phyloP scores from a whole-genome alignment of 2,888 invertebrate species.

The Lasioglossum figueresi region DNA sequence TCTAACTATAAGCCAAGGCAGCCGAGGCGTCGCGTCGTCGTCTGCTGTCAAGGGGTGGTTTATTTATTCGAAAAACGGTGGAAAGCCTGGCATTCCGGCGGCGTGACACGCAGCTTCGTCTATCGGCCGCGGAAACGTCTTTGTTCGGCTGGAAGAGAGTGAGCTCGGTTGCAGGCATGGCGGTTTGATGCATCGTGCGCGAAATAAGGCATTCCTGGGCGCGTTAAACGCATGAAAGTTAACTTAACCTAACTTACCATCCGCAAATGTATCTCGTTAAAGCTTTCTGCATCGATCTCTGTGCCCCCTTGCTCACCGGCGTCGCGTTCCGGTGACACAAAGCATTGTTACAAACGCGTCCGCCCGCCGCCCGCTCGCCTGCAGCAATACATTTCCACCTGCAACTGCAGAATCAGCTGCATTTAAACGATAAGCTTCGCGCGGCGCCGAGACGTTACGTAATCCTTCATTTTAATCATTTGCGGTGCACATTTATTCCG shows the following conservation, averaged over 20 bases:
- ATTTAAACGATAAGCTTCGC: conserved; percentile 44
- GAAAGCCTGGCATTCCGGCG: conserved; percentile 9
- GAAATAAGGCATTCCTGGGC: conserved; percentile 29
- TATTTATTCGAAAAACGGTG: conserved; percentile 34
- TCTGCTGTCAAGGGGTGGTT: conserved; percentile 14
- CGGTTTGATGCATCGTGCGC: neutral
- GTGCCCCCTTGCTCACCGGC: neutral
- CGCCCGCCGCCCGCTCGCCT: conserved; percentile 21
- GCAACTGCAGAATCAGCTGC: conserved; percentile 46
- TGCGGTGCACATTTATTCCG: conserved; percentile 16
- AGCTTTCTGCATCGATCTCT: conserved; percentile 32
- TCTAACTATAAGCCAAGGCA: conserved; percentile 8
- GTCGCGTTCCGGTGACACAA: conserved; percentile 39
- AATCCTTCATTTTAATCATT: conserved; percentile 48
- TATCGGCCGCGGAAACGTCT: neutral
- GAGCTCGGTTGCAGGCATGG: neutral
- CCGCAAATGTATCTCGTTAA: conserved; percentile 42
- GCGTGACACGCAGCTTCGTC: conserved; percentile 20
- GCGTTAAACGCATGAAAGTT: conserved; percentile 49
- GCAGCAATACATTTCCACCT: conserved; percentile 36
- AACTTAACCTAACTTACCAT: too few species aligned
- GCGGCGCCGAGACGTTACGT: conserved; percentile 29
- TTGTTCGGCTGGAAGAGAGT: neutral
- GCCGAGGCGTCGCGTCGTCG: neutral
- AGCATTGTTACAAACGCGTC: conserved; percentile 42